Evolutionary conservation across 2,113 vertebrate species (phyloP), one percentile per base, ranked within the genome.

Genomic region (Toxotes chatareus): DNA sequence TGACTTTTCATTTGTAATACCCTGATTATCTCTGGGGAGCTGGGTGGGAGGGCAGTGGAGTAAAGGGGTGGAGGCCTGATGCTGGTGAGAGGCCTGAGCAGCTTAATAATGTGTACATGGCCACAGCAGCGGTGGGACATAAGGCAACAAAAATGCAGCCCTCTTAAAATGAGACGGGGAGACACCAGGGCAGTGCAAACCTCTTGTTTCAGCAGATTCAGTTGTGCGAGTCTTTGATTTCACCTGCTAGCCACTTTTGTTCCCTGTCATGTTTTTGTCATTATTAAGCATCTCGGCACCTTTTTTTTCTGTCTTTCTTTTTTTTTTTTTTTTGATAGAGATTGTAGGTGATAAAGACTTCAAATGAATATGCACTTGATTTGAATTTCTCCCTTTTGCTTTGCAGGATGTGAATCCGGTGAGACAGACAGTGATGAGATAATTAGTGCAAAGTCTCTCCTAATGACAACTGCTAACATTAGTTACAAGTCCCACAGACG

Each of bases 1-100:
- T 92, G 93, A 93, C 93, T 92, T 93, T 93, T 93, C 91, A 93
- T 91, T 92, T 90, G 91, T 92, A 92, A 93, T 90, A 87, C 84
- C 89, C 57, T 93, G 91, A 93, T 93, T 92, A 91, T 92, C 92
- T 85, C 86, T 81, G 69, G 84, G 88, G 90, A 92, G 77, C 74
- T 63, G 71, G 85, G 83, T 76, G 85, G 81, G 86, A 89, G 86
- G 82, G 74, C 34, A 80, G 40, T 40, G 68, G 2, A 32, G 61
- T 16, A 32, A 46, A 47, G 61, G 53, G 73, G 42, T 5, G 67
- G 68, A 65, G 76, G 73, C 27, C 56, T 60, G 67, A 64, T 44
- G 83, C 74, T 79, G 76, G 76, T 80, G 82, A 63, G 84, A 85
- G 77, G 88, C 83, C 77, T 67, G 82, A 79, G 82, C 81, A 81